phyloP scores from a whole-genome alignment of 2,113 vertebrate genomes.

The Lethenteron reissneri region DNA sequence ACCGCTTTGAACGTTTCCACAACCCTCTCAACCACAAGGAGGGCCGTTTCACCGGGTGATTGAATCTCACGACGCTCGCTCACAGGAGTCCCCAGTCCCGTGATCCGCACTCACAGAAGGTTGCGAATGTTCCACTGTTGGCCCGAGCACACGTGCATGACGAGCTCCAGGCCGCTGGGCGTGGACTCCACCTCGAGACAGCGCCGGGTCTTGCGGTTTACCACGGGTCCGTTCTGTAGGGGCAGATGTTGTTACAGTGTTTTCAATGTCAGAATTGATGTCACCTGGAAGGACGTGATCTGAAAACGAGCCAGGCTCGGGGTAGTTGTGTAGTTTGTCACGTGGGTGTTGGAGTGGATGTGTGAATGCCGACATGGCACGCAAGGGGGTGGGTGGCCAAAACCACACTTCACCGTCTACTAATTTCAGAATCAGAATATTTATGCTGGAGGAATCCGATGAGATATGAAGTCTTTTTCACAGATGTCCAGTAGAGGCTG shows the following conservation, averaged over 20 bases:
- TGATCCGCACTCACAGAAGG: constrained; percentile 8
- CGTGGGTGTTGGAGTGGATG: neutral
- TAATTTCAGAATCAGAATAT: too few species aligned
- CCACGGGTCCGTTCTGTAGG: constrained; percentile 66
- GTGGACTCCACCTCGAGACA: constrained; percentile 92
- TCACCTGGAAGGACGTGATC: neutral
- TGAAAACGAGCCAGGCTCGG: neutral
- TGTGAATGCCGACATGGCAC: neutral
- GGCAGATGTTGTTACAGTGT: neutral
- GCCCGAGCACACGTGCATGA: constrained; percentile 80
- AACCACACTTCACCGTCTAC: neutral
- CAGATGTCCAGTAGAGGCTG: too few species aligned
- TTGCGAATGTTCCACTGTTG: constrained; percentile 98
- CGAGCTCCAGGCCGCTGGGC: constrained; percentile 71
- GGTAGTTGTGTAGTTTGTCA: neutral
- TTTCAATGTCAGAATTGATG: neutral
- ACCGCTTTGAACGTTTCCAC: too few species aligned
- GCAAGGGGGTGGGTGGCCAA: neutral
- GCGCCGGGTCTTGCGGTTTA: constrained; percentile 76
- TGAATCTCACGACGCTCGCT: too few species aligned
- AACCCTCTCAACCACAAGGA: too few species aligned
- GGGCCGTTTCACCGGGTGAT: too few species aligned
- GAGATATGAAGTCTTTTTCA: too few species aligned
- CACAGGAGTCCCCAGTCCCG: too few species aligned
- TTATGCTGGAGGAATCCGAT: too few species aligned